phyloP scores from a whole-genome alignment of 1,140 invertebrate species.

The Hyles vespertilio region DNA sequence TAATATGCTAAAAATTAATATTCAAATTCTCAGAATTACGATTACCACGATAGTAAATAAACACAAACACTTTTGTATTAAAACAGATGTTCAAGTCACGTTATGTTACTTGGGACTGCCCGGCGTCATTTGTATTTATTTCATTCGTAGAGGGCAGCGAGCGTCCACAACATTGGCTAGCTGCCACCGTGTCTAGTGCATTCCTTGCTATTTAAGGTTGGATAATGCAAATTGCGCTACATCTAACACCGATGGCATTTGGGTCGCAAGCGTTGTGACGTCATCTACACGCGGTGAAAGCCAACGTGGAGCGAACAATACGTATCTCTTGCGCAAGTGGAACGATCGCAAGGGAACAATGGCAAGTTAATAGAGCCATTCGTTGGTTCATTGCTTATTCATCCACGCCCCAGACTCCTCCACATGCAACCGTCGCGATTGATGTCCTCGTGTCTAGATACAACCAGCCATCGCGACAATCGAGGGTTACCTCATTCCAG shows the following conservation, averaged over 20 bases:
- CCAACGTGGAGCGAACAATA: slow-evolving; percentile 57
- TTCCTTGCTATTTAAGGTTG: slow-evolving; percentile 30
- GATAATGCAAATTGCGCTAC: slow-evolving; percentile 51
- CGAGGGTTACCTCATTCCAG: background rate
- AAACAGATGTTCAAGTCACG: slow-evolving; percentile 9
- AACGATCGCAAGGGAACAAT: slow-evolving; percentile 62
- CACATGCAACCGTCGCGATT: slow-evolving; percentile 51
- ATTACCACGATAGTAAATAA: too few species aligned
- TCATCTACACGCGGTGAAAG: slow-evolving; percentile 56
- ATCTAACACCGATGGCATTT: slow-evolving; percentile 54
- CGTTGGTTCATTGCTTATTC: slow-evolving; percentile 71
- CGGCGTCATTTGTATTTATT: too few species aligned
- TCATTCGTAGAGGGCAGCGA: too few species aligned
- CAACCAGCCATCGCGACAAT: slow-evolving; percentile 11
- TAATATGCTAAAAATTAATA: too few species aligned
- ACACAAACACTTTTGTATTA: background rate
- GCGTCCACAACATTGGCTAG: slow-evolving; percentile 17
- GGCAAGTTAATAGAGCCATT: slow-evolving; percentile 72
- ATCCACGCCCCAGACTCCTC: slow-evolving; percentile 68
- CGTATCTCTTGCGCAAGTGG: slow-evolving; percentile 60
- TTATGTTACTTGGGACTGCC: too few species aligned
- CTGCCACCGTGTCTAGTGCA: slow-evolving; percentile 30
- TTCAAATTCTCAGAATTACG: too few species aligned
- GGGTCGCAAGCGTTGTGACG: slow-evolving; percentile 47
- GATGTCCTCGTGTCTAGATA: slow-evolving; percentile 45